phyloP scores from a whole-genome alignment of 2,113 vertebrate species.

The Ammodytes marinus region DNA sequence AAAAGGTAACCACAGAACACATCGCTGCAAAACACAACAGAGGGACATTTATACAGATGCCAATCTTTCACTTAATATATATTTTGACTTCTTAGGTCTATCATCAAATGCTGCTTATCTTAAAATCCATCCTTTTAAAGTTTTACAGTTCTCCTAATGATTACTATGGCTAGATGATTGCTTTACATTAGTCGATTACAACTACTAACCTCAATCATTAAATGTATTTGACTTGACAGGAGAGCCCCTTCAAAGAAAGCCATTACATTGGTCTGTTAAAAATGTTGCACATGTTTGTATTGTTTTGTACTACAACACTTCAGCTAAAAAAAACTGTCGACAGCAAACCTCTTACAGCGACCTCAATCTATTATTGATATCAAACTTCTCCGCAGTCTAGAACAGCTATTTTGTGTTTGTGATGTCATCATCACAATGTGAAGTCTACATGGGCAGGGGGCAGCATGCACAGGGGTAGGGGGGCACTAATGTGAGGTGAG shows the following conservation, averaged over 20 bases:
- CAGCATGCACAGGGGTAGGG: not conserved
- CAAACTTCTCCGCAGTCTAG: not conserved
- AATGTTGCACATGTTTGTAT: not conserved
- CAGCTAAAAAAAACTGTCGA: not conserved
- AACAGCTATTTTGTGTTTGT: not conserved
- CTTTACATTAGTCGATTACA: not conserved
- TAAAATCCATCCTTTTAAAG: not conserved
- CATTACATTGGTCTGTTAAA: not conserved
- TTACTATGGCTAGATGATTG: not conserved
- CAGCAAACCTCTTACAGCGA: not conserved
- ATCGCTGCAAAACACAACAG: conserved; percentile 85
- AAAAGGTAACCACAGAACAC: conserved; percentile 98
- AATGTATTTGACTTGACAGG: not conserved
- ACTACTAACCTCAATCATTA: not conserved
- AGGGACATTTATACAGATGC: conserved; percentile 17
- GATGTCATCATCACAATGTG: not conserved
- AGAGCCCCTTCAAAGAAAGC: not conserved
- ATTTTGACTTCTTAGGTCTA: not conserved
- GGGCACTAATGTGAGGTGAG: not conserved
- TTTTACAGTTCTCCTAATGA: not conserved
- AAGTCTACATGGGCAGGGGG: not conserved
- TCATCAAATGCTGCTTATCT: not conserved
- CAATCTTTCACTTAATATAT: not conserved
- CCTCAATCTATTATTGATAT: not conserved
- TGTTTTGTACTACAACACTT: not conserved